Conservation (phyloP, 2,888 invertebrate species). For the Hermaeophaga mercurialis region DNA sequence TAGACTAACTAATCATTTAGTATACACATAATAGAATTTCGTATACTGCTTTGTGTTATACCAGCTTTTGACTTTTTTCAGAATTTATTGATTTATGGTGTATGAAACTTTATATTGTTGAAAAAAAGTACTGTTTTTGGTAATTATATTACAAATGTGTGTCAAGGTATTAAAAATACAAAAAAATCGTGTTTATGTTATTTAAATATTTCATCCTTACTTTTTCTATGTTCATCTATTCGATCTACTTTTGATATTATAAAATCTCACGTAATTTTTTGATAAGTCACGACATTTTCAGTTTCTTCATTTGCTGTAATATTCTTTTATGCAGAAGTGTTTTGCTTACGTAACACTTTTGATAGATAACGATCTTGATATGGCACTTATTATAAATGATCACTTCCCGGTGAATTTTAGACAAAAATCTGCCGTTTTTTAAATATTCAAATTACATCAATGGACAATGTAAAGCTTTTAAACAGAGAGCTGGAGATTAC, state of each 20-base stretch:
- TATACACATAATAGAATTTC: too few species aligned
- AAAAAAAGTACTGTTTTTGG: too few species aligned
- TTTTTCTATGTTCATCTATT: neutral
- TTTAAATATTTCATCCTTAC: too few species aligned
- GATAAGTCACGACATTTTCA: neutral
- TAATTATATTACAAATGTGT: too few species aligned
- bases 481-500: neutral
- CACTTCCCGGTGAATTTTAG: conserved; percentile 1
- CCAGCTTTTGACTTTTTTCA: too few species aligned
- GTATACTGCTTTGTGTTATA: too few species aligned
- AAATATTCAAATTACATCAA: neutral
- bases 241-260: neutral
- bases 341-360: neutral
- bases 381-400: neutral
- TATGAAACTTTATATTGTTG: too few species aligned
- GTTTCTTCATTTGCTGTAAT: neutral
- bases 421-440: neutral
- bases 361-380: neutral
- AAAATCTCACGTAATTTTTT: neutral
- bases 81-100: too few species aligned
- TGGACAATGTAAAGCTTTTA: neutral
- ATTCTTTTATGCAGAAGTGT: neutral
- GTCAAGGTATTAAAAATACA: too few species aligned
- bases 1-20: too few species aligned
- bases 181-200: too few species aligned